These are phyloP conservation scores for Macropodus opercularis DNA, from an alignment of 2,797 vertebrate species.

Conservation along the genomic window DNA sequence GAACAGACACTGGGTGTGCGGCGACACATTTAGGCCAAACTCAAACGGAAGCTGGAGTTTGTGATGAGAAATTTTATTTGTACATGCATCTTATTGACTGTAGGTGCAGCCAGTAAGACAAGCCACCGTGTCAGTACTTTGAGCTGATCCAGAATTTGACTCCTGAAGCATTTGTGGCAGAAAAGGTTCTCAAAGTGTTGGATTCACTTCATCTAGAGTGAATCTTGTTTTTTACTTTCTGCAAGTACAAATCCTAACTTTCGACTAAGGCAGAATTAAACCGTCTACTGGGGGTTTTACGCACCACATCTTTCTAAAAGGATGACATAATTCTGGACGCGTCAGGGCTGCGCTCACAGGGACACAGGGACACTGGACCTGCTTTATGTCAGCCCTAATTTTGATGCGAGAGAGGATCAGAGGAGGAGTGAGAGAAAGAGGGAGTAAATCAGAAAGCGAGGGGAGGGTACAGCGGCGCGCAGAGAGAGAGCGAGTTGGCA, in stretches of 20 bases:
- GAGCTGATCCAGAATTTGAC: background rate
- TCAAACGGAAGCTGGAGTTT: no score
- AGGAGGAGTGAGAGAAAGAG: constrained; percentile 38
- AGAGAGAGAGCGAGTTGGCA: constrained; percentile 53
- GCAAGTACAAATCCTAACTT: constrained; percentile 12
- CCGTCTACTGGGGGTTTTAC: constrained; percentile 7
- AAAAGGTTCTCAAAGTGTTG: constrained; percentile 5
- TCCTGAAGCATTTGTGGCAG: background rate
- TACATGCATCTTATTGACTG: background rate
- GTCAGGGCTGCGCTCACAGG: constrained; percentile 37
- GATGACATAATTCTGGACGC: constrained; percentile 55
- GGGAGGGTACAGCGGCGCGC: constrained; percentile 29
- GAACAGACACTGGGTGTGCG: no score
- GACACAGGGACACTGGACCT: constrained; percentile 49
- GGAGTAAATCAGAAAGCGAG: constrained; percentile 52
- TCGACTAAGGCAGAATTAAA: constrained; percentile 13
- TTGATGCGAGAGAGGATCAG: constrained; percentile 54
- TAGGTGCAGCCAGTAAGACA: background rate
- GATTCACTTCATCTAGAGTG: constrained; percentile 15
- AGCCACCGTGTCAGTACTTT: background rate
- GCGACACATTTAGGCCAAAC: no score
- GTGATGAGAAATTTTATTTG: background rate
- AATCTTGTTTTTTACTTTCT: no score
- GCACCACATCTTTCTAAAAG: constrained; percentile 23
- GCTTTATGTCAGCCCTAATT: constrained; percentile 54